These are phyloP conservation scores for Phania funesta DNA, from an alignment of 2,888 invertebrate species.

Conservation along the genomic window DNA sequence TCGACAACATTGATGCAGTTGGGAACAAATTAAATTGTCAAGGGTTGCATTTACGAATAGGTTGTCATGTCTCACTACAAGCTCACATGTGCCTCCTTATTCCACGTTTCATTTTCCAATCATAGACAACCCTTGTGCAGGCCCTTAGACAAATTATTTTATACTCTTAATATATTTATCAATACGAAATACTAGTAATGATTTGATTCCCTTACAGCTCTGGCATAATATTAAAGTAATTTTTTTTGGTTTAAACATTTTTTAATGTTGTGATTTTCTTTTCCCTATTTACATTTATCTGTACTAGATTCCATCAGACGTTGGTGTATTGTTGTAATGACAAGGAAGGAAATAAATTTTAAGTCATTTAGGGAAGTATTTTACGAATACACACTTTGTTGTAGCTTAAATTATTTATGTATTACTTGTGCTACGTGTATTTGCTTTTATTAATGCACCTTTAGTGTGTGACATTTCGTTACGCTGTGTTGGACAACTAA, in stretches of 20 bases:
- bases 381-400: constrained; percentile 36
- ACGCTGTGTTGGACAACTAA: constrained; percentile 50
- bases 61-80: too few species aligned
- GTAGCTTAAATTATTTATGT: constrained; percentile 13
- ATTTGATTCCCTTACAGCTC: neutral
- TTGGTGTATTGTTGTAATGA: constrained; percentile 30
- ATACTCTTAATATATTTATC: too few species aligned
- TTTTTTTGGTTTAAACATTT: neutral
- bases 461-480: constrained; percentile 50
- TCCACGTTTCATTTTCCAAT: too few species aligned
- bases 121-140: too few species aligned
- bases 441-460: neutral
- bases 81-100: too few species aligned
- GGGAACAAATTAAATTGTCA: too few species aligned
- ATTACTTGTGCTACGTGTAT: neutral
- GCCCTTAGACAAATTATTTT: too few species aligned
- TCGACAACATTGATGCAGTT: too few species aligned
- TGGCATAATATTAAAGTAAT: neutral
- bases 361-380: constrained; percentile 55
- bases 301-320: too few species aligned
- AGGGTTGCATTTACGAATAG: too few species aligned
- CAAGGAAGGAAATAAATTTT: constrained; percentile 59
- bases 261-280: too few species aligned
- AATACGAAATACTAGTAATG: neutral
- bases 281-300: too few species aligned